Evolutionary conservation across 2,797 vertebrate genomes (phyloP), one percentile per base, ranked within the genome.

Genomic region (Lacerta viridis): DNA sequence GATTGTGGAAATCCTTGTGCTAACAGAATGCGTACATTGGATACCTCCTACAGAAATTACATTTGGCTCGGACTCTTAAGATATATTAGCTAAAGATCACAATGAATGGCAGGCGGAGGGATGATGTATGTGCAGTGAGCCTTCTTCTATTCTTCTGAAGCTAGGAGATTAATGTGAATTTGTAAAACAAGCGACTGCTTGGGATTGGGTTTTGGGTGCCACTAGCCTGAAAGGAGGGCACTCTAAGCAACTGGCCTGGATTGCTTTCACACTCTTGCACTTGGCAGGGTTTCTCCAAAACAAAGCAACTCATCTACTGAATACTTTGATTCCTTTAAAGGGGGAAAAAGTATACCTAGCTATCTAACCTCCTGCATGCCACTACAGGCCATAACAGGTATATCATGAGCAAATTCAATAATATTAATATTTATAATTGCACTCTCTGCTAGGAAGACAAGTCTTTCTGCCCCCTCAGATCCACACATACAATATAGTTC

Each of bases 141-240:
- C 91, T 89, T 85, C 81, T 11, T 78, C 88, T 92, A 95, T 92
- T 25, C 88, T 95, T 94, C 93, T 20, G 59, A 61, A 61, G 59
- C 59, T 23, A 61, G 59, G 59, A 61, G 59, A 61, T 61, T 23
- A 23, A 61, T 20, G 18, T 7, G 59, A 61, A 61, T 4, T 61
- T 61, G 59, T 7, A 23, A 61, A 61, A 7, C 59, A 61, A 61
- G 59, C 6, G 59, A 18, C 18, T 61, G 59, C 18, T 61, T 61
- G 59, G 50, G 50, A 50, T 61, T 61, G 59, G 59, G 59, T 20
- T 61, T 20, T 61, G 20, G 59, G 59, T 61, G 18, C 59, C 4
- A 20, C 59, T 61, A 7, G 18, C 20, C 50, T 20, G 59, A 61
- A 61, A 20, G 59, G 4, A 61, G 59, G 59, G 18, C 59, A 61